These are phyloP conservation scores for Pseudois nayaur DNA, from an alignment of 2,113 vertebrate species.

Conservation along the genomic window DNA sequence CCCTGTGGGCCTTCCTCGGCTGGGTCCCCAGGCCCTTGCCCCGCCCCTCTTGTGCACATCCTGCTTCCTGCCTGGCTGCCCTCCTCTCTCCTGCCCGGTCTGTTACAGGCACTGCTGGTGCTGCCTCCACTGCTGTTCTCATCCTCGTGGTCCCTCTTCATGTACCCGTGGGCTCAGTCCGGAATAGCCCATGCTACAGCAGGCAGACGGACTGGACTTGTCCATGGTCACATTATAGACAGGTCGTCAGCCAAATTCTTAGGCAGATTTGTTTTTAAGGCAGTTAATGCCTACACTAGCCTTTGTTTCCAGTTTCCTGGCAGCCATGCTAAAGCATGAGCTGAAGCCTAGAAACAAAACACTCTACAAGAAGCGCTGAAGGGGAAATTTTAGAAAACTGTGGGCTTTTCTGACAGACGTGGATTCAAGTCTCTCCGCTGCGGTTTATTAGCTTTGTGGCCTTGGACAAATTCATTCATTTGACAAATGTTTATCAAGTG, in stretches of 20 bases:
- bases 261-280: not conserved
- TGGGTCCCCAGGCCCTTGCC: not conserved
- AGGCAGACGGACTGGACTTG: not conserved
- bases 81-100: not conserved
- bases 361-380: not conserved
- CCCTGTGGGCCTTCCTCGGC: not conserved
- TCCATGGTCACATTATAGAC: not conserved
- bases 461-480: slow-evolving; percentile 30
- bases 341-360: not conserved
- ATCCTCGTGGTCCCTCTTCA: not conserved
- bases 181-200: not conserved
- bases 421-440: not conserved
- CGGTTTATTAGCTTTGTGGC: not conserved
- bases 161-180: not conserved
- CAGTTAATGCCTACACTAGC: not conserved
- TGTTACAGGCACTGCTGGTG: not conserved
- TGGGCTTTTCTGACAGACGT: not conserved
- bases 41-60: not conserved
- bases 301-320: not conserved
- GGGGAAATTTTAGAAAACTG: not conserved
- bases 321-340: not conserved
- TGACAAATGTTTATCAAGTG: not conserved
- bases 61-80: not conserved
- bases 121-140: not conserved
- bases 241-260: not conserved